Conservation (phyloP, 2,888 invertebrate species). For the Drosophila kokeensis region DNA sequence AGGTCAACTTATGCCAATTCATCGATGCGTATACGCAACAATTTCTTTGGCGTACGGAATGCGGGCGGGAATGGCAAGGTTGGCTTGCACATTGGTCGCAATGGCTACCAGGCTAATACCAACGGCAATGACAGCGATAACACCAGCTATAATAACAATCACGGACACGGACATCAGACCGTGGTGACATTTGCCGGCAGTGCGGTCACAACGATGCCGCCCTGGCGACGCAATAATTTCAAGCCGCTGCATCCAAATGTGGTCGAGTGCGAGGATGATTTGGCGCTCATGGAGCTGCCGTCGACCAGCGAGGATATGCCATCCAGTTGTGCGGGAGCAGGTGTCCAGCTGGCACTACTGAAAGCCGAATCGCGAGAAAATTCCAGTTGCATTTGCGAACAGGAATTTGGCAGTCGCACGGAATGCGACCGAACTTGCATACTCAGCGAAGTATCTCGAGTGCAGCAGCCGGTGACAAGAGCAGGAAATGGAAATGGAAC, state of each 20-base stretch:
- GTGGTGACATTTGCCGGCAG: conserved; percentile 67
- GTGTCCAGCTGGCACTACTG: conserved; percentile 52
- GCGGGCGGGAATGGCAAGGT: conserved; percentile 42
- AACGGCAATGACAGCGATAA: conserved; percentile 38
- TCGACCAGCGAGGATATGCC: conserved; percentile 66
- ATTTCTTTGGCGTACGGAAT: conserved; percentile 62
- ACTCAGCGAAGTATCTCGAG: conserved; percentile 79
- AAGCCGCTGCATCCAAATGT: conserved; percentile 81
- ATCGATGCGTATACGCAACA: conserved; percentile 82
- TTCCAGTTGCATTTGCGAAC: conserved; percentile 76
- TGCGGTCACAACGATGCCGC: conserved; percentile 47
- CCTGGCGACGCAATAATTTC: conserved; percentile 82
- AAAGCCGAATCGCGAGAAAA: conserved; percentile 54
- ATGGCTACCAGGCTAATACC: conserved; percentile 23
- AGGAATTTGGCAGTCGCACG: conserved; percentile 77
- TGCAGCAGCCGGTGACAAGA: conserved; percentile 52
- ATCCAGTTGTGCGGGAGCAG: conserved; percentile 34
- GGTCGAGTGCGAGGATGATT: conserved; percentile 78
- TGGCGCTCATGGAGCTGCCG: conserved; percentile 64
- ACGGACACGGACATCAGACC: conserved; percentile 50
- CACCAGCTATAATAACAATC: conserved; percentile 56
- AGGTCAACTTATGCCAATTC: conserved; percentile 83
- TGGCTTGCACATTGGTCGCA: conserved; percentile 40
- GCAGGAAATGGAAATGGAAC: not conserved
- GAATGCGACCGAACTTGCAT: conserved; percentile 82